These are phyloP conservation scores for Drosophila mauritiana DNA, from an alignment of 1,140 invertebrate genomes.

Conservation along the genomic window DNA sequence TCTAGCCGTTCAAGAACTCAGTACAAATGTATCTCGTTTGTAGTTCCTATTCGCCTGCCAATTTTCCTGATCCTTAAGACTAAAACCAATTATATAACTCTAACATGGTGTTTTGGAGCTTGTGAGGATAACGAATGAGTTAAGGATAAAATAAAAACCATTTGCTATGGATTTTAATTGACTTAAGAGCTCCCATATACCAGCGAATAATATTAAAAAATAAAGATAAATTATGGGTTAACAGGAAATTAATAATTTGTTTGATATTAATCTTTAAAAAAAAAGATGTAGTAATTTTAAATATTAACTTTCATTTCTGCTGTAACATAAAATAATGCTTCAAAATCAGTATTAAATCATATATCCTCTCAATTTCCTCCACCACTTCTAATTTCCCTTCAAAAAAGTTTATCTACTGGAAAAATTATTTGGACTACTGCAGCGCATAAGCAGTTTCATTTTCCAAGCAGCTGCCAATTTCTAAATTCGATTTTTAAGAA, in stretches of 20 bases:
- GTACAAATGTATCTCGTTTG: conserved; percentile 50
- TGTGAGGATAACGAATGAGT: neutral
- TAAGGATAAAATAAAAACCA: neutral
- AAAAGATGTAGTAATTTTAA: no score
- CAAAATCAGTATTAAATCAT: no score
- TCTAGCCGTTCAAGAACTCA: conserved; percentile 55
- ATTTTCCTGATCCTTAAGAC: conserved; percentile 10
- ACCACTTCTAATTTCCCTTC: conserved; percentile 1
- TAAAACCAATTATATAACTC: conserved; percentile 37
- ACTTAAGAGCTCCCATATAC: neutral
- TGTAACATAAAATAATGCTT: no score
- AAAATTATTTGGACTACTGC: conserved; percentile 17
- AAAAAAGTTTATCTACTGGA: conserved; percentile 13
- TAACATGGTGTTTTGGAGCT: conserved; percentile 13
- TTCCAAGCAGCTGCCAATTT: conserved; percentile 47
- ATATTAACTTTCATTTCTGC: no score
- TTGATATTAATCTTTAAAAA: no score
- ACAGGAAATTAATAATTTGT: no score
- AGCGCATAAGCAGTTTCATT: conserved; percentile 6
- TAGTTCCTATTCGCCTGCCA: conserved; percentile 12
- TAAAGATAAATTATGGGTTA: no score
- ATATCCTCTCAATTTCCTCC: conserved; percentile 3
- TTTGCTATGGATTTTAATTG: neutral
- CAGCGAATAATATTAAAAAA: neutral
- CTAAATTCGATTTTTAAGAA: conserved; percentile 59